Conservation (phyloP, 2,797 vertebrate species). For the Nannoperca australis region DNA sequence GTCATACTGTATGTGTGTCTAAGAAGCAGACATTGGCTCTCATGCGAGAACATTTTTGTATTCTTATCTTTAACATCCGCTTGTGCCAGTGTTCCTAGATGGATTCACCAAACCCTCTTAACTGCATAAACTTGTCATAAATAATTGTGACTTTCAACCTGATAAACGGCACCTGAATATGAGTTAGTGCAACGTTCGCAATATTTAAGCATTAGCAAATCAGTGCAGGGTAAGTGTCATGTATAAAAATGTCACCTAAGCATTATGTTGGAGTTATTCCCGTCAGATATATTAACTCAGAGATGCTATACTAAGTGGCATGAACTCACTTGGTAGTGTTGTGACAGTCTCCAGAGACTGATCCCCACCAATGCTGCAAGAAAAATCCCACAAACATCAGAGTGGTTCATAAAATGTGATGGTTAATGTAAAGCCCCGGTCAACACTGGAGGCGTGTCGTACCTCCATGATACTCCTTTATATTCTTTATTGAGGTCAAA, state of each 20-base stretch:
- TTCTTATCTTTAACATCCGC: not conserved
- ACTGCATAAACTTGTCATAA: not conserved
- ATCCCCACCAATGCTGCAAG: constrained; percentile 90
- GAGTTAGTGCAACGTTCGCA: not conserved
- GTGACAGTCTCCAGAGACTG: constrained; percentile 84
- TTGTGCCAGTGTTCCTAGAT: not conserved
- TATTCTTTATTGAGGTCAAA: constrained; percentile 75
- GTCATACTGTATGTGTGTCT: not conserved
- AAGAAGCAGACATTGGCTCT: not conserved
- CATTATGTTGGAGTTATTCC: not conserved
- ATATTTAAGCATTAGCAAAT: not conserved
- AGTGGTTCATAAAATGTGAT: not conserved
- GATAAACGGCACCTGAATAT: not conserved
- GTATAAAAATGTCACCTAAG: not conserved
- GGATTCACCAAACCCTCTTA: not conserved
- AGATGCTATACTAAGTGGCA: not conserved
- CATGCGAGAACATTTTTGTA: not conserved
- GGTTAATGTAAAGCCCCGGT: not conserved
- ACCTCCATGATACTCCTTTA: constrained; percentile 93
- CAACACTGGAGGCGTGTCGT: constrained; percentile 6
- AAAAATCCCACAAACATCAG: constrained; percentile 33
- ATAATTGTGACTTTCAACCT: not conserved
- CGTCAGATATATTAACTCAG: not conserved
- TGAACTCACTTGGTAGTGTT: constrained; percentile 91
- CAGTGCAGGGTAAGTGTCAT: not conserved